These are phyloP conservation scores for Platerodrilus igneus DNA, from an alignment of 2,888 invertebrate genomes.

Conservation along the genomic window DNA sequence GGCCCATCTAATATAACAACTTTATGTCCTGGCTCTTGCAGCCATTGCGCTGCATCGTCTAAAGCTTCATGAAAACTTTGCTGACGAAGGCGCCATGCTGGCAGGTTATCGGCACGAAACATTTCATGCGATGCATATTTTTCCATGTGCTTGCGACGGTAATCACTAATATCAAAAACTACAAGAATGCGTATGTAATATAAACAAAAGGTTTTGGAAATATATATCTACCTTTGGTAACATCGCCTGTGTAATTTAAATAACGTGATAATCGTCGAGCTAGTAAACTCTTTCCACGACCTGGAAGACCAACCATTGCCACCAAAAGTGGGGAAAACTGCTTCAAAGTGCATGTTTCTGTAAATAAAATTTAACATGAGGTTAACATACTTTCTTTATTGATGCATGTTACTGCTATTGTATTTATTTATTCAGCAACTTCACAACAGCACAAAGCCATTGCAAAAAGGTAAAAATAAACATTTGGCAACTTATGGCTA, in stretches of 20 bases:
- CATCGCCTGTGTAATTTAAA: slow-evolving; percentile 87
- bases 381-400: too few relatives aligned
- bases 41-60: slow-evolving; percentile 80
- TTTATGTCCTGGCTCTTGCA: slow-evolving; percentile 60
- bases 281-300: slow-evolving; percentile 87
- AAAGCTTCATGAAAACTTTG: slow-evolving; percentile 81
- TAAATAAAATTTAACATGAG: slow-evolving; percentile 8
- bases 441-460: too few relatives aligned
- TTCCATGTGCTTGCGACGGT: slow-evolving; percentile 77
- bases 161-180: slow-evolving; percentile 94
- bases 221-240: slow-evolving; percentile 65
- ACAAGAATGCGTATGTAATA: slow-evolving; percentile 29
- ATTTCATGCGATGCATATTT: slow-evolving; percentile 82
- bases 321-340: slow-evolving; percentile 72
- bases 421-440: too few relatives aligned
- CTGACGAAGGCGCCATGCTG: slow-evolving; percentile 75
- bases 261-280: slow-evolving; percentile 83
- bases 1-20: slow-evolving; percentile 81
- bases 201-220: slow-evolving; percentile 1
- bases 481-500: too few relatives aligned
- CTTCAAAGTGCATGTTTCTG: slow-evolving; percentile 42
- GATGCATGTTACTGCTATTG: too few relatives aligned
- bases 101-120: slow-evolving; percentile 79
- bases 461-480: too few relatives aligned
- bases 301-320: slow-evolving; percentile 86